phyloP scores from a whole-genome alignment of 2,888 invertebrate genomes.

The Drosophila mettleri region DNA sequence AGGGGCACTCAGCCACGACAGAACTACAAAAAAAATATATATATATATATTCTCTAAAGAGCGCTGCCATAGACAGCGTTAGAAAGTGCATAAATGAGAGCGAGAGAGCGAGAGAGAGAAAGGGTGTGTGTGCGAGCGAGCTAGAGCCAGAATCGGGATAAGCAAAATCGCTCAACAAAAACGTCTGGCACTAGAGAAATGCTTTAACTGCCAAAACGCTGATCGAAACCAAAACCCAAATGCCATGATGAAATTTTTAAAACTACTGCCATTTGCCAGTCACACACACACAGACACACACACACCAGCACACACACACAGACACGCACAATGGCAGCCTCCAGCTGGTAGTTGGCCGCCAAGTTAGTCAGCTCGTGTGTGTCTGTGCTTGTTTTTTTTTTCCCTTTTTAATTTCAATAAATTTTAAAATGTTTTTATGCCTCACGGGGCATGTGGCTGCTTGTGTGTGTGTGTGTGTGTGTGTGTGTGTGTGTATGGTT shows the following conservation, averaged over 20 bases:
- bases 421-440: slow-evolving; percentile 59
- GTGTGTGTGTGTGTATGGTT: slow-evolving; percentile 4
- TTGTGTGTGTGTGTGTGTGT: slow-evolving; percentile 11
- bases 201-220: slow-evolving; percentile 55
- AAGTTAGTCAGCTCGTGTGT: slow-evolving; percentile 29
- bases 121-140: slow-evolving; percentile 1
- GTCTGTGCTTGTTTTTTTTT: slow-evolving; percentile 16
- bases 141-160: slow-evolving; percentile 58
- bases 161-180: slow-evolving; percentile 60
- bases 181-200: slow-evolving; percentile 53
- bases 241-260: slow-evolving; percentile 61
- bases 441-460: slow-evolving; percentile 18
- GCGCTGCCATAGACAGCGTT: neutral
- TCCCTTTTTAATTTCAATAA: slow-evolving; percentile 51
- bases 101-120: neutral
- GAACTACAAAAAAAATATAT: slow-evolving; percentile 11
- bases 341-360: slow-evolving; percentile 24
- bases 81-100: too few species aligned
- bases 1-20: slow-evolving; percentile 66
- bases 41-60: neutral
- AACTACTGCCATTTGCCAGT: slow-evolving; percentile 56
- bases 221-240: slow-evolving; percentile 57
- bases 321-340: slow-evolving; percentile 5
- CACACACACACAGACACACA: slow-evolving; percentile 19
- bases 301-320: slow-evolving; percentile 17